Evolutionary conservation across 1,140 invertebrate genomes (phyloP), one percentile per base, ranked within the genome.

Genomic region (Parasteatoda tepidariorum): DNA sequence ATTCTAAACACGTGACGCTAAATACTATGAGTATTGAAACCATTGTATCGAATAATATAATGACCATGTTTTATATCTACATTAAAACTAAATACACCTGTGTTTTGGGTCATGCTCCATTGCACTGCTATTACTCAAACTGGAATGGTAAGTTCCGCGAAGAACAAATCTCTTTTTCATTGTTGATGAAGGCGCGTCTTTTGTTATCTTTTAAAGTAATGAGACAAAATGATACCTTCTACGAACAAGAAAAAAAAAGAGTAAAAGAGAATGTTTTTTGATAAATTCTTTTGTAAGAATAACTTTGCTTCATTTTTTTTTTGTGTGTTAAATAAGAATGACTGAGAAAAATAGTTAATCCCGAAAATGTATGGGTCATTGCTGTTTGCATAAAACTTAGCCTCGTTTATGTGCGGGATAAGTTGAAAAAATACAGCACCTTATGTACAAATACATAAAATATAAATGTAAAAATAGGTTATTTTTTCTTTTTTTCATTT

Each of bases 11-110:
- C 48, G 48, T 3, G 3, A 48, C 38, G 38, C 9, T 48, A 13
- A 48, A 48, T 18, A 18, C 18, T 48, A 48, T 48, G 38, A 22
- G n/a, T 22, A 26, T 31, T 48, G 26, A 31, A 11, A 4, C 55
- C 24, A 74, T 74, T 74, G 31, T 74, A 74, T 13, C 30, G 55
- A 11, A n/a, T 61, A 31, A 61, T 61, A 26, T 61, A 74, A 74
- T 61, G 71, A 61, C 38, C 30, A n/a, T 61, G 31, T 61, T 34
- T 28, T 41, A 30, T 34, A 24, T 61, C 28, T 38, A 57, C 26
- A 13, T n/a, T 30, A n/a, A 61, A 74, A 34, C 15, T 18, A 31
- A 59, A 5, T 22, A 71, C 41, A 55, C 18, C 18, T 30, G 26
- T 15, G 13, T 22, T 4, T 48, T 48, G 22, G 24, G 55, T 57